A percentile compares a stretch with the other conserved stretches of the same genome.
phyloP scores from a whole-genome alignment of 1,140 invertebrate species.

The Cyclargus thomasi region DNA sequence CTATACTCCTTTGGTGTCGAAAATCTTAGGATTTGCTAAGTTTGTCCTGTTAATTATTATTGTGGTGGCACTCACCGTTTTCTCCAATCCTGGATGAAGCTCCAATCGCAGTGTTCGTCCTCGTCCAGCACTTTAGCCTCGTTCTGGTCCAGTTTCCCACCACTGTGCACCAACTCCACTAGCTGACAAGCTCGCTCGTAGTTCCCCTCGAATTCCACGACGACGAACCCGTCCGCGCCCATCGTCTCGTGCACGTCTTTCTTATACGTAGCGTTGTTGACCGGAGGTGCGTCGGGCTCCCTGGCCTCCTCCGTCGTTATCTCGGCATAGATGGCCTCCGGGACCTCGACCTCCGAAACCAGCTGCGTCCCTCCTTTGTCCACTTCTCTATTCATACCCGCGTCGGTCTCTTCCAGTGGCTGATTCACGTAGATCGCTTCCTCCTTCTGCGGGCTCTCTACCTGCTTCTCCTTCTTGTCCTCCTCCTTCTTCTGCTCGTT shows the following conservation, averaged over 20 bases:
- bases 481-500: constrained; percentile 60
- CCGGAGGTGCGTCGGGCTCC: constrained; percentile 40
- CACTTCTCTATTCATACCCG: constrained; percentile 46
- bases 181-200: constrained; percentile 77
- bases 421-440: constrained; percentile 70
- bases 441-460: constrained; percentile 43
- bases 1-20: too few relatives aligned
- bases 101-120: constrained; percentile 80
- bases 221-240: constrained; percentile 76
- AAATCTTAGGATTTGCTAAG: too few relatives aligned
- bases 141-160: constrained; percentile 62
- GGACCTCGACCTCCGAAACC: constrained; percentile 62
- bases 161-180: constrained; percentile 74
- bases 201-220: constrained; percentile 80
- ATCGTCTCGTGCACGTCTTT: constrained; percentile 56
- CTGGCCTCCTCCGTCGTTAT: constrained; percentile 46
- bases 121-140: constrained; percentile 63
- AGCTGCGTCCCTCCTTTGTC: constrained; percentile 61
- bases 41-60: too few relatives aligned
- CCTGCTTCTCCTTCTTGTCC: constrained; percentile 35
- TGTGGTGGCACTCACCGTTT: constrained; percentile 70
- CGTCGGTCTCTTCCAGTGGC: constrained; percentile 53
- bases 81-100: constrained; percentile 84
- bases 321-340: constrained; percentile 70
- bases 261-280: constrained; percentile 60